Evolutionary conservation across 2,797 vertebrate genomes (phyloP).

Genomic region (Centropyge bicolor): DNA sequence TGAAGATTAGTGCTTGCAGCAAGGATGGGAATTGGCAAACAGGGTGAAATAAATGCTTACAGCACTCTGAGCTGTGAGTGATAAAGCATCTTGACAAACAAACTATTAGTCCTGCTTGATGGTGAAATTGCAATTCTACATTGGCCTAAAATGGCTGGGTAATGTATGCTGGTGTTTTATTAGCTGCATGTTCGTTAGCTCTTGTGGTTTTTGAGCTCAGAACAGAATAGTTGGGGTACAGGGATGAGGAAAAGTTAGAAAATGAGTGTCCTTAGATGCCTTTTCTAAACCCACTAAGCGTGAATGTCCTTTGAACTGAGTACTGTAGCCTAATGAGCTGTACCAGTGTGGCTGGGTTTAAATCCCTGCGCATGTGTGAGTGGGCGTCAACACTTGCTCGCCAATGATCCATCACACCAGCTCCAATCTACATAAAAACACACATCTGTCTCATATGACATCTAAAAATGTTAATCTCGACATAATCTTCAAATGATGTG

Average conservation of each 20-base stretch:
- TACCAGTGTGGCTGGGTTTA: background rate
- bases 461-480: constrained; percentile 5
- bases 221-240: constrained; percentile 24
- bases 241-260: constrained; percentile 5
- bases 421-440: constrained; percentile 27
- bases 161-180: constrained; percentile 12
- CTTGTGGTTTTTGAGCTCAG: background rate
- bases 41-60: constrained; percentile 54
- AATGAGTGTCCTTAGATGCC: constrained; percentile 17
- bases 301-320: constrained; percentile 34
- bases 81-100: constrained; percentile 53
- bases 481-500: background rate
- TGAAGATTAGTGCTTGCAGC: constrained; percentile 57
- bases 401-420: constrained; percentile 31
- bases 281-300: constrained; percentile 14
- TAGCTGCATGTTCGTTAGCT: background rate
- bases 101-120: constrained; percentile 37
- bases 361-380: constrained; percentile 15
- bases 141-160: constrained; percentile 15
- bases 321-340: constrained; percentile 42
- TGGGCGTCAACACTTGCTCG: constrained; percentile 32
- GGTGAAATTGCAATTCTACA: constrained; percentile 42
- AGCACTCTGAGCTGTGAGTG: constrained; percentile 34
- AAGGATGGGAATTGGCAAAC: constrained; percentile 51
- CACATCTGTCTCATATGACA: constrained; percentile 5